Base-by-base conservation (phyloP, 2,888 invertebrate species). In the Pandemis corylana region DNA sequence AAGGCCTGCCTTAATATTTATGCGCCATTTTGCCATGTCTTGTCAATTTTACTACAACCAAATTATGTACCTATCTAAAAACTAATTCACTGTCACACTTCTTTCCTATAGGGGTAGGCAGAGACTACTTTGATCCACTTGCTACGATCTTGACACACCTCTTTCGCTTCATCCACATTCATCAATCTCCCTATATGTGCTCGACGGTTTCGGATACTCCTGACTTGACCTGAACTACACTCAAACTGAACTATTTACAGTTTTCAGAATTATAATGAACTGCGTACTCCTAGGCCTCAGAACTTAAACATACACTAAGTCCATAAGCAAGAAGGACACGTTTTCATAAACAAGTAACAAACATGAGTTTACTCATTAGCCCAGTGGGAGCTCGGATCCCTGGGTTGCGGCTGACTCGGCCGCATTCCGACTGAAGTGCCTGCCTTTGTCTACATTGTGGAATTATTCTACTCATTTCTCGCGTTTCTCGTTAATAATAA, bases 391-490 rank as follows among this genome's bases (percentile, higher is more conserved):
- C 12, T 20, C 12, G 64, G 68, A 68, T 65, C 56, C 65, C 15
- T 59, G 15, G 36, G 66, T 68, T 63, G 69, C 59, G 68, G 71
- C 56, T 75, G 78, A 77, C 78, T 74, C 75, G 68, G 77, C 78
- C 77, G 79, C 80, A 81, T 82, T 78, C 81, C 77, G 68, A 63
- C 67, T 61, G 80, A 84, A 87, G 85, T 83, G 81, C 78, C 74
- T 75, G 76, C 83, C 84, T 87, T 88, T 88, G 87, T 87, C 84
- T 80, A 78, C 80, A 78, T 81, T 85, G 84, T 82, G 65, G 53
- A 73, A 85, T 85, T 85, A 87, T 87, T 86, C 83, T 79, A 79
- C 81, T 77, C 79, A 83, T 80, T 81, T 79, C 78, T 81, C 82
- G 80, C 81, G 84, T 81, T 67, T 67, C 75, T 62, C 75, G 44